Evolutionary conservation across 2,797 vertebrate genomes (phyloP).

Genomic region (Petrocephalus sullivani): DNA sequence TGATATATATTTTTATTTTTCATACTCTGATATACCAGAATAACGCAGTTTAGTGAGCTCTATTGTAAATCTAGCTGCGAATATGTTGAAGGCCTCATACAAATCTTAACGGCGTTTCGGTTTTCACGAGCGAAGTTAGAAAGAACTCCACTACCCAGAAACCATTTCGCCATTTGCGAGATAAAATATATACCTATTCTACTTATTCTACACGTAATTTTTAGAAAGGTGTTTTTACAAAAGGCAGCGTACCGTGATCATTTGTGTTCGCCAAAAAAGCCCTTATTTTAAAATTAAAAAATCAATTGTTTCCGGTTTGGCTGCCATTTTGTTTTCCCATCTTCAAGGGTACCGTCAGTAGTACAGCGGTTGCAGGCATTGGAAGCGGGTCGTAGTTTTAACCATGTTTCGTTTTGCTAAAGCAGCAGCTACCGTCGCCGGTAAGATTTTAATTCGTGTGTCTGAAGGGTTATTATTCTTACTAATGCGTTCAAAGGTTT

Average conservation of each 20-base stretch:
- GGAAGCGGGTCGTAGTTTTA: not conserved
- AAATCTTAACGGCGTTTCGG: not conserved
- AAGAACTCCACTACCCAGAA: constrained; percentile 18
- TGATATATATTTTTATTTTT: not conserved
- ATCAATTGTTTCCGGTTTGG: constrained; percentile 14
- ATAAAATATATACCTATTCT: not conserved
- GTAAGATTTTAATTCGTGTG: constrained; percentile 41
- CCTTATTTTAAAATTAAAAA: not conserved
- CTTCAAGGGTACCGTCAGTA: constrained; percentile 63
- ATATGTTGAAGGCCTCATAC: not conserved
- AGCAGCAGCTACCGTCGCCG: constrained; percentile 52
- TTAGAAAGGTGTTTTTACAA: not conserved
- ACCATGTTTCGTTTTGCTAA: constrained; percentile 64
- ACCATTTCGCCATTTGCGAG: not conserved
- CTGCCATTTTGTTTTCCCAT: constrained; percentile 52
- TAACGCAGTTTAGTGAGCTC: not conserved
- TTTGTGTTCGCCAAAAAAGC: not conserved
- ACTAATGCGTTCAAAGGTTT: not conserved
- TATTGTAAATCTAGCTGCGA: not conserved
- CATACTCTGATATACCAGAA: not conserved
- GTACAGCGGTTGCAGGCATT: not conserved
- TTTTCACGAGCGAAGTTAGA: not conserved
- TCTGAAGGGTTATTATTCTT: not conserved
- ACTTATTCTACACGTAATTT: not conserved
- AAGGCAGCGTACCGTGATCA: not conserved